phyloP scores from a whole-genome alignment of 2,797 vertebrate genomes.

The Sardinella longiceps region DNA sequence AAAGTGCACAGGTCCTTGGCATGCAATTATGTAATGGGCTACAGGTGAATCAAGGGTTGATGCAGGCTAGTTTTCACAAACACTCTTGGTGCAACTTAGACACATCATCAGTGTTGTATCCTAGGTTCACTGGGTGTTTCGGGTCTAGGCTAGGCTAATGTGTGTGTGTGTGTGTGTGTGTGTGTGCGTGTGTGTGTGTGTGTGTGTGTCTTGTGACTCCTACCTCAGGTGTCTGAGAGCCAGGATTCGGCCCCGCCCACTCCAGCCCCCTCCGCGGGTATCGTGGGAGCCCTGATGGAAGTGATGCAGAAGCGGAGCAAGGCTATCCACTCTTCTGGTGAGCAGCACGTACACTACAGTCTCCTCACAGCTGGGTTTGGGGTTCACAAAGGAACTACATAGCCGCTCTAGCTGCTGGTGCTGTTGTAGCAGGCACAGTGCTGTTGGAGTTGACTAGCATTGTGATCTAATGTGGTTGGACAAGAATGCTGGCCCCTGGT shows the following conservation, averaged over 20 bases:
- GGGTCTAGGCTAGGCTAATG: neutral
- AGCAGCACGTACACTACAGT: neutral
- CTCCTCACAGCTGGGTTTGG: neutral
- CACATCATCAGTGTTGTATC: too few relatives aligned
- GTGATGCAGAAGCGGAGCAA: slow-evolving; percentile 98
- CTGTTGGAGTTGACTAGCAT: too few relatives aligned
- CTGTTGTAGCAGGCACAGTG: too few relatives aligned
- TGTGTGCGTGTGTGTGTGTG: too few relatives aligned
- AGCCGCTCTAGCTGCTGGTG: too few relatives aligned
- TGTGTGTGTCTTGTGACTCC: neutral
- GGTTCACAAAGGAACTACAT: too few relatives aligned
- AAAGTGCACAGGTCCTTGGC: neutral
- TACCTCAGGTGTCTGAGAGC: slow-evolving; percentile 82
- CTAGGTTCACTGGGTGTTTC: too few relatives aligned
- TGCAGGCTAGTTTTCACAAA: too few relatives aligned
- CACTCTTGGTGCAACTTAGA: too few relatives aligned
- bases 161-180: neutral
- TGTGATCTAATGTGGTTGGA: too few relatives aligned
- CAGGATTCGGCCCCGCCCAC: slow-evolving; percentile 76
- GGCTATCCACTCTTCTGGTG: slow-evolving; percentile 98
- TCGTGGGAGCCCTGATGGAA: slow-evolving; percentile 95
- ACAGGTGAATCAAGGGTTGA: neutral
- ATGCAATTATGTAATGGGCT: neutral
- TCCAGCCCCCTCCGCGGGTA: slow-evolving; percentile 85
- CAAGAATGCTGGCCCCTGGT: too few relatives aligned